Percentiles rank a stretch among this genome's conserved stretches.
Evolutionary conservation across 2,797 vertebrate species (phyloP).

Genomic region (Myotis daubentonii): DNA sequence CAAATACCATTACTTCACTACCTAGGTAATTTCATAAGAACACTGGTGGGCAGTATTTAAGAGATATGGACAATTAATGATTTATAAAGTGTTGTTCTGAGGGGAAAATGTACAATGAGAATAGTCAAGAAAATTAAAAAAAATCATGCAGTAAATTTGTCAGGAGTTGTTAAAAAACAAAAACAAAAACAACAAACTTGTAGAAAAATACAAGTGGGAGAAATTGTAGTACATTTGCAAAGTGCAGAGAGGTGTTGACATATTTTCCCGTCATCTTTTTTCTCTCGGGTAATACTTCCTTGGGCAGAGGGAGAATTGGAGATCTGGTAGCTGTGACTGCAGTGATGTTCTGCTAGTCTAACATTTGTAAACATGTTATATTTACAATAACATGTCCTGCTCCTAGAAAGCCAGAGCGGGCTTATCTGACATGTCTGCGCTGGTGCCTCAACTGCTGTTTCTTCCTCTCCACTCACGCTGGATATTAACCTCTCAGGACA

Average conservation of each 20-base stretch:
- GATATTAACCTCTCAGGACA: not conserved
- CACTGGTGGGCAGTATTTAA: not conserved
- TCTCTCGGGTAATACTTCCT: not conserved
- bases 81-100: constrained; percentile 1
- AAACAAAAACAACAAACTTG: too few relatives aligned
- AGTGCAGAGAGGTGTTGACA: not conserved
- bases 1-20: not conserved
- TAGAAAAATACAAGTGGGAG: not conserved
- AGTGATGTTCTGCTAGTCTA: not conserved
- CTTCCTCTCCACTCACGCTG: not conserved
- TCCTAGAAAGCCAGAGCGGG: not conserved
- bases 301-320: not conserved
- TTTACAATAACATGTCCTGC: not conserved
- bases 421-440: not conserved
- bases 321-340: not conserved
- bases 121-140: not conserved
- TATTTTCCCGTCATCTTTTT: not conserved
- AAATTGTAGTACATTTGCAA: not conserved
- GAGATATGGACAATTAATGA: not conserved
- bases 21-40: not conserved
- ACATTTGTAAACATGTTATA: too few relatives aligned
- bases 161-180: not conserved
- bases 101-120: not conserved
- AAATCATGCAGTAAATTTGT: not conserved
- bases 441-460: not conserved